These are phyloP conservation scores for Tetrapedia diversipes DNA, from an alignment of 2,888 invertebrate genomes.

Conservation along the genomic window DNA sequence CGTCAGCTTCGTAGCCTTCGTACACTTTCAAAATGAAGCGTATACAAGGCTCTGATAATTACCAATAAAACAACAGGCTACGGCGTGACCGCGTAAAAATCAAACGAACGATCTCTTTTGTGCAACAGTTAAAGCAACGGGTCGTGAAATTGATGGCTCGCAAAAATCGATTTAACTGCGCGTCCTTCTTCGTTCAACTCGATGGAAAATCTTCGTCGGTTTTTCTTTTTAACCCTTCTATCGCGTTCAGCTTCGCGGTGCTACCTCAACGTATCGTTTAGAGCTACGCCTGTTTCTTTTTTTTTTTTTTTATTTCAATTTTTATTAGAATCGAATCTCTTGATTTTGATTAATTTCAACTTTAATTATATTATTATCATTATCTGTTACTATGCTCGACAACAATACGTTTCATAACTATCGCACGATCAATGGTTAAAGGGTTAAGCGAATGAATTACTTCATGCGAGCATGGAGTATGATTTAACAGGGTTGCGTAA, in stretches of 20 bases:
- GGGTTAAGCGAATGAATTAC: no score
- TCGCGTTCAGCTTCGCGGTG: no score
- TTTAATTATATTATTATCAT: no score
- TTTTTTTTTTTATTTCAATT: no score
- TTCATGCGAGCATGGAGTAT: not conserved
- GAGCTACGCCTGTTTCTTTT: no score
- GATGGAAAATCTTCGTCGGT: not conserved
- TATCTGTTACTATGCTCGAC: no score
- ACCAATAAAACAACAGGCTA: not conserved
- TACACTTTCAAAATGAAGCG: not conserved
- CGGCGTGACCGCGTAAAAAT: not conserved
- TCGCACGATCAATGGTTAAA: no score
- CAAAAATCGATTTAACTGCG: not conserved
- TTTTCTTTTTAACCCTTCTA: not conserved
- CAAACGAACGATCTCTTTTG: not conserved
- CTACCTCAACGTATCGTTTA: no score
- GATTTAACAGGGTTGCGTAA: not conserved
- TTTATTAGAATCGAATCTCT: no score
- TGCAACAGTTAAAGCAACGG: not conserved
- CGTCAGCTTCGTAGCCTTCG: slow-evolving; percentile 3
- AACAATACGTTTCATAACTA: no score
- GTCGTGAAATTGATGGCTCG: not conserved
- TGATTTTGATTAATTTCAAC: no score
- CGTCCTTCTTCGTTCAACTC: no score
- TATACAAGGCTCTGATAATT: not conserved